Evolutionary conservation across 2,888 invertebrate species (phyloP).

Genomic region (Norana najaformis): DNA sequence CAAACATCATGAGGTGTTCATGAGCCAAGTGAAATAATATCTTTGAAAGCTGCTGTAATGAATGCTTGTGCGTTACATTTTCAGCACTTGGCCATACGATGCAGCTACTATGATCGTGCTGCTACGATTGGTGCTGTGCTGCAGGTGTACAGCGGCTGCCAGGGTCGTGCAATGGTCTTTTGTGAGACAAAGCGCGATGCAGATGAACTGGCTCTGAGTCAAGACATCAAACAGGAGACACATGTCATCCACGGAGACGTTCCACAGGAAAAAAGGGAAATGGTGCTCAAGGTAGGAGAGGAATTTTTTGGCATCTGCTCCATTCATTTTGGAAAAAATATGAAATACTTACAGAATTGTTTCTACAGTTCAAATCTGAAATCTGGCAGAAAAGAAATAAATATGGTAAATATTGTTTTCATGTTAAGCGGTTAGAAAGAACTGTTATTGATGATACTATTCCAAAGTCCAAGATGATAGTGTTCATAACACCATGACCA

Average conservation of each 20-base stretch:
- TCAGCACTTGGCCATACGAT: conserved; percentile 57
- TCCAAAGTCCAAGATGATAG: too few species aligned
- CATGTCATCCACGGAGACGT: conserved; percentile 61
- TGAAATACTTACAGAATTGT: too few species aligned
- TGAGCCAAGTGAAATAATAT: not conserved
- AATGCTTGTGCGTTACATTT: conserved; percentile 26
- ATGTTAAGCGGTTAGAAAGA: too few species aligned
- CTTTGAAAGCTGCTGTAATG: not conserved
- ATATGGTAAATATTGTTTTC: too few species aligned
- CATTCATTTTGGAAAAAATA: too few species aligned
- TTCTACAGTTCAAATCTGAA: too few species aligned
- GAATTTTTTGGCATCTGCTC: not conserved
- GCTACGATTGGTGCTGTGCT: conserved; percentile 53
- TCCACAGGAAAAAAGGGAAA: conserved; percentile 56
- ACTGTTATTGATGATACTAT: too few species aligned
- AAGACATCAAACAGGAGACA: conserved; percentile 50
- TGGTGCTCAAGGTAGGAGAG: conserved; percentile 51
- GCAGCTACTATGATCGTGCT: conserved; percentile 52
- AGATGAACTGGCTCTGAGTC: conserved; percentile 52
- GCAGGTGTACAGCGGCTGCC: conserved; percentile 54
- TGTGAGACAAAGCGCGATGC: conserved; percentile 59
- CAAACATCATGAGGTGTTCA: not conserved
- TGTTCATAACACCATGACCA: too few species aligned
- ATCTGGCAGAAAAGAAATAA: too few species aligned
- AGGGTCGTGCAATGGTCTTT: conserved; percentile 59